These are phyloP conservation scores for Agonum fuliginosum DNA, from an alignment of 2,888 invertebrate genomes.

Conservation along the genomic window DNA sequence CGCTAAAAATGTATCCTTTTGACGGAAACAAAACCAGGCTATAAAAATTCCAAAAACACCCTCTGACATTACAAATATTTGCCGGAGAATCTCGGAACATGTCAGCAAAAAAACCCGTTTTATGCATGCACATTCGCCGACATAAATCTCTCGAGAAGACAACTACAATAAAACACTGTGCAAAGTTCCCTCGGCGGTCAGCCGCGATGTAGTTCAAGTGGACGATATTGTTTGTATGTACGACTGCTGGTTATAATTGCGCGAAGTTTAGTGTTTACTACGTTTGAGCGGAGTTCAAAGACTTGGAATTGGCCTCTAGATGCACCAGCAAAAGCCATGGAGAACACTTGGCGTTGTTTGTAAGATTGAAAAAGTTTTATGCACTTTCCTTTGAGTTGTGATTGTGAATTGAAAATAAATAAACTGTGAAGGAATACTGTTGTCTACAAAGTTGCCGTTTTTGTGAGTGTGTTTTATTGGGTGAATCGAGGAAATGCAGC, in stretches of 20 bases:
- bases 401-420: too few relatives aligned
- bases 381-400: background rate
- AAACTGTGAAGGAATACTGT: too few relatives aligned
- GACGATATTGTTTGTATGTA: conserved; percentile 6
- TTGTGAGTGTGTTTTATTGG: too few relatives aligned
- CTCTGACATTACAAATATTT: conserved; percentile 36
- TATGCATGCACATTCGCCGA: conserved; percentile 27
- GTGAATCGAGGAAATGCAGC: too few relatives aligned
- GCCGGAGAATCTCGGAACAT: background rate
- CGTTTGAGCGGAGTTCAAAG: conserved; percentile 20
- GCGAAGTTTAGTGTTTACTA: conserved; percentile 21
- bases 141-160: conserved; percentile 26
- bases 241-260: conserved; percentile 19
- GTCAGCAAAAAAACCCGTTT: conserved; percentile 28
- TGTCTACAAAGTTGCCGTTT: too few relatives aligned
- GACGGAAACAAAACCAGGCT: too few relatives aligned
- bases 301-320: conserved; percentile 21
- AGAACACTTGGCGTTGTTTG: too few relatives aligned
- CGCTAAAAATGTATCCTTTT: too few relatives aligned
- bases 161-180: conserved; percentile 9
- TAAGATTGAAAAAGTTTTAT: background rate
- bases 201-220: background rate
- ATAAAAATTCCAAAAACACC: conserved; percentile 17
- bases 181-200: background rate
- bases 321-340: too few relatives aligned